Evolutionary conservation across 2,113 vertebrate species (phyloP), one percentile per base, ranked within the genome.

Genomic region (Hoplias malabaricus): DNA sequence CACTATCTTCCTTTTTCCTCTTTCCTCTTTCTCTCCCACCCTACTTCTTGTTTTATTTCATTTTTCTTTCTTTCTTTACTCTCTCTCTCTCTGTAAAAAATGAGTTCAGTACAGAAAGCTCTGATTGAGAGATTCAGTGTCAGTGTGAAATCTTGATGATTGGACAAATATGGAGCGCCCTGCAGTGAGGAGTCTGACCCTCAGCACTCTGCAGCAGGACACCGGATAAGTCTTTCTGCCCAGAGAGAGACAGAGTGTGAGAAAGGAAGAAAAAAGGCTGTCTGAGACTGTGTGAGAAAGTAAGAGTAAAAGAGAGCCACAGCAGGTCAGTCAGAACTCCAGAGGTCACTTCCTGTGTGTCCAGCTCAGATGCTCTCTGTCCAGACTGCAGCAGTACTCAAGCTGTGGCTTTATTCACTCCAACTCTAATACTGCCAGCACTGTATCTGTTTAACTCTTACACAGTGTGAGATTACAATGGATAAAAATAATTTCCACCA

Each of bases 331-430:
- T 71, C 14, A 43, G 48, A 36, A n/a, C 34, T 42, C 40, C 14
- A 33, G 65, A 62, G 53, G 31, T 74, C 72, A 74, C 72, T 74
- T 74, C 72, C 72, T 74, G 72, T 74, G 57, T 62, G 40, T 21
- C 53, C 12, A 57, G 21, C n/a, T 27, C 46, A 50, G 46, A 50
- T n/a, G 5, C 16, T 50, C 46, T 50, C 14, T 50, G 14, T 50
- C n/a, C 46, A n/a, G n/a, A n/a, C 46, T 23, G 53, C 36, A 56
- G 23, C n/a, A 16, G 31, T 43, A 33, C 12, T 14, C 27, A 61
- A 3, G 40, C 71, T 13, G 36, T 3, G 5, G 23, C 25, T 73
- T 71, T 3, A 19, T 50, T 50, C 46, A 2, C 3, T 50, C 11
- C 2, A 5, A 4, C 46, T 50, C 14, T n/a, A 13, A 50, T 4